These are phyloP conservation scores for Anas flavirostris DNA, from an alignment of 2,797 vertebrate species.

Conservation along the genomic window DNA sequence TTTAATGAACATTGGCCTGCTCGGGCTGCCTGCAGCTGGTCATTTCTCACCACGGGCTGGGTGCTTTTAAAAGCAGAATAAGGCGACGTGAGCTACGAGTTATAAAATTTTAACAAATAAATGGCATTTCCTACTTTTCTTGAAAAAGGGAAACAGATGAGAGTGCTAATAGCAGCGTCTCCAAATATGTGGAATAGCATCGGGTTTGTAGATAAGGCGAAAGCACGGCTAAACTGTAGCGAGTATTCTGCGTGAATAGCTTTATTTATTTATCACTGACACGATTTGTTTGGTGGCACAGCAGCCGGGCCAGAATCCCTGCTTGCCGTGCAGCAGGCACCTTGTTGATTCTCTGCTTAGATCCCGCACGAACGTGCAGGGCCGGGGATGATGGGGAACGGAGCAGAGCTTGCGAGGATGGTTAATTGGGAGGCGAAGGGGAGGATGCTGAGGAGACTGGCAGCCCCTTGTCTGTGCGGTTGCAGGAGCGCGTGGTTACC, in stretches of 20 bases:
- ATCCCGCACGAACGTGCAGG: background rate
- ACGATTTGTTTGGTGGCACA: background rate
- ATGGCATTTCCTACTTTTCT: conserved; percentile 47
- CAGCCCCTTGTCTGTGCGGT: background rate
- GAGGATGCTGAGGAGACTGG: background rate
- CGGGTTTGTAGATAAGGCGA: conserved; percentile 21
- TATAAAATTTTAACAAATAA: conserved; percentile 72
- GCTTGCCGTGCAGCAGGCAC: conserved; percentile 37
- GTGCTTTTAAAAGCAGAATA: conserved; percentile 62
- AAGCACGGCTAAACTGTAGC: background rate
- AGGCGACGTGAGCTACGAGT: conserved; percentile 40
- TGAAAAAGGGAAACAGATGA: conserved; percentile 57
- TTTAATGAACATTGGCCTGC: conserved; percentile 79
- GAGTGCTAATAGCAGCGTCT: conserved; percentile 43
- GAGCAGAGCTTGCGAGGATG: background rate
- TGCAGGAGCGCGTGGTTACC: background rate
- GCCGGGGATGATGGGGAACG: background rate
- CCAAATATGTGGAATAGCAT: conserved; percentile 2
- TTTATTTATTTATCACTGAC: conserved; percentile 59
- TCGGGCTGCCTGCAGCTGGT: conserved; percentile 74
- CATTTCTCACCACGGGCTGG: conserved; percentile 76
- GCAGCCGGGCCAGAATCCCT: background rate
- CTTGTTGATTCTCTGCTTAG: conserved; percentile 40
- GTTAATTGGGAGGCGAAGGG: background rate
- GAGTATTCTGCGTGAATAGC: background rate